Percentiles rank a stretch among this genome's conserved stretches.
Conservation (phyloP, 1,140 invertebrate genomes). For the Calephelis nemesis region DNA sequence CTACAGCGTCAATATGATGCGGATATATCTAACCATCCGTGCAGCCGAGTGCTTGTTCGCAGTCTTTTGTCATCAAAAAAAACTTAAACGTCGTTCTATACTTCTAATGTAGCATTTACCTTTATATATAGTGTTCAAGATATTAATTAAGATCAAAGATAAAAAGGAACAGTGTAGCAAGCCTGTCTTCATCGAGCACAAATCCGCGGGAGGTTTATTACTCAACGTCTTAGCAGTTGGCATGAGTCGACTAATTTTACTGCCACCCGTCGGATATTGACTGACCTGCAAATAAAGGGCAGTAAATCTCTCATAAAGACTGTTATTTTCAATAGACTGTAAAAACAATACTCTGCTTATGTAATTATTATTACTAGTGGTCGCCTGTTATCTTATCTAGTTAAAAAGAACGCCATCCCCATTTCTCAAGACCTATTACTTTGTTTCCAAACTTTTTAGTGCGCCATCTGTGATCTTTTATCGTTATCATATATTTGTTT, state of each 20-base stretch:
- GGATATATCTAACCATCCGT: too few species aligned
- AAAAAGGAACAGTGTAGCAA: conserved; percentile 18
- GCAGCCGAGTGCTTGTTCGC: too few species aligned
- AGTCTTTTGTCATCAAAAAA: not conserved
- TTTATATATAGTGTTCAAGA: not conserved
- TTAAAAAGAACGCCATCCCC: too few species aligned
- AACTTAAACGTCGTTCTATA: not conserved
- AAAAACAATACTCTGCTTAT: too few species aligned
- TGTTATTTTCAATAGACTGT: too few species aligned
- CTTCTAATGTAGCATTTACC: not conserved
- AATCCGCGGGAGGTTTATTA: conserved; percentile 47
- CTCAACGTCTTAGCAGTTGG: conserved; percentile 46
- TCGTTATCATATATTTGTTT: too few species aligned
- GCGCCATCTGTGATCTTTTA: too few species aligned
- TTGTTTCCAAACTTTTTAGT: too few species aligned
- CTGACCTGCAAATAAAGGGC: conserved; percentile 50
- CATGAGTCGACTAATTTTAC: conserved; percentile 42
- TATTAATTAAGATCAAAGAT: conserved; percentile 9
- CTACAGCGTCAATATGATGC: too few species aligned
- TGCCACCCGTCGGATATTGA: conserved; percentile 45
- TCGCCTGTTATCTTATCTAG: too few species aligned
- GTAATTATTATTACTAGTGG: too few species aligned
- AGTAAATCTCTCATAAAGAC: conserved; percentile 16
- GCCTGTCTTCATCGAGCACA: conserved; percentile 45
- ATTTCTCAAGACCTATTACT: too few species aligned